Conservation (phyloP, 1,140 invertebrate genomes). For the Aphelinus atriplicis region DNA sequence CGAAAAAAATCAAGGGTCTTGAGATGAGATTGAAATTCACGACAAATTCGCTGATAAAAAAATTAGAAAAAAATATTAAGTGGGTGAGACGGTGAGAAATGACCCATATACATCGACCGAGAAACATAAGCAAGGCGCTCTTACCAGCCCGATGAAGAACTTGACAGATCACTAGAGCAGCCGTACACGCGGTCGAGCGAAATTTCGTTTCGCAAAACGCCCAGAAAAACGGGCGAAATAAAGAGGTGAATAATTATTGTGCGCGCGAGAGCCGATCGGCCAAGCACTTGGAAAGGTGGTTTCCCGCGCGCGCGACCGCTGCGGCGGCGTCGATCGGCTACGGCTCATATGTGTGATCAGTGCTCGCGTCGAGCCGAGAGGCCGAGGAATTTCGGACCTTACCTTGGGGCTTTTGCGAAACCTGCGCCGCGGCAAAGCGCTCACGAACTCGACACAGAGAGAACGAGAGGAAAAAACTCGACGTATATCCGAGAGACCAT, state of each 20-base stretch:
- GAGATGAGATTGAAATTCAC: no score
- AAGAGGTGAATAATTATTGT: conserved; percentile 13
- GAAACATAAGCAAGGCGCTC: no score
- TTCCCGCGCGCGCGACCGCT: conserved; percentile 4
- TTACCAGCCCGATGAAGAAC: no score
- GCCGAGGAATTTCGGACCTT: conserved; percentile 34
- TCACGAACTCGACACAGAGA: background rate
- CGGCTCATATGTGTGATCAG: conserved; percentile 5
- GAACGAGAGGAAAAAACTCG: background rate
- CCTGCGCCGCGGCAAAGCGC: background rate
- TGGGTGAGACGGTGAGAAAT: no score
- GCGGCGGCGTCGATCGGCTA: background rate
- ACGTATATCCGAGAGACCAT: conserved; percentile 22
- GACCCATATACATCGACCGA: no score
- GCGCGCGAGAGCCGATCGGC: background rate
- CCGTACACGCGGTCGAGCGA: no score
- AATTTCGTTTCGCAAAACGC: no score
- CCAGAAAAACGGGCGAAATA: no score
- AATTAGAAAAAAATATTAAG: no score
- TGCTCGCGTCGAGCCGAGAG: background rate
- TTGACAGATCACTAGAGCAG: no score
- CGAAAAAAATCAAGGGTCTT: no score
- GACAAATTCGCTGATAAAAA: no score
- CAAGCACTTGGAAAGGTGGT: conserved; percentile 32
- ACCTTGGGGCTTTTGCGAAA: conserved; percentile 37